Evolutionary conservation across 2,113 vertebrate genomes (phyloP), one percentile per base, ranked within the genome.

Genomic region (Conger conger): DNA sequence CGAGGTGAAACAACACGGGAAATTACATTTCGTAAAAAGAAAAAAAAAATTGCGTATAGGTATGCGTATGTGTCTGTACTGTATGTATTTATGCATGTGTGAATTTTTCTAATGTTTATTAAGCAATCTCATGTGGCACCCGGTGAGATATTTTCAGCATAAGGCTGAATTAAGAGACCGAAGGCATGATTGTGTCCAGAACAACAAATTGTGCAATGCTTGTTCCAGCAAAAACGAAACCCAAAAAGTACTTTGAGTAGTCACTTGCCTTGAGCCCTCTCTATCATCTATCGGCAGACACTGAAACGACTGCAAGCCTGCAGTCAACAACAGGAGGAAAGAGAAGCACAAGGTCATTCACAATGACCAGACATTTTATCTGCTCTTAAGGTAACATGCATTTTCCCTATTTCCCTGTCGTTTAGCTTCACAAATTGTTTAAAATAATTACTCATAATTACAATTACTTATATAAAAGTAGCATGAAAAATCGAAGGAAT

Each of bases 1-100:
- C 89, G 93, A 95, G 93, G 92, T 95, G 94, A 94, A 92, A 95
- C 94, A 94, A 92, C 94, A 93, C 93, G 92, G 93, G 94, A 94
- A 94, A 96, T 95, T 94, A 94, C 91, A 94, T 95, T 95, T 92
- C 27, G 50, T 53, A 53, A 16, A 53, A 53, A 53, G 50, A 53
- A 53, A 53, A 50, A 53, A 53, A 53, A 53, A n/a, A n/a, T n/a
- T n/a, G n/a, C n/a, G n/a, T n/a, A n/a, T n/a, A n/a, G n/a, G n/a
- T n/a, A n/a, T n/a, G n/a, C n/a, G n/a, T n/a, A n/a, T 42, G 8
- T 8, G 3, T 42, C 3, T 42, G 40, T 3, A 42, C 40, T 42
- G 40, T 42, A 42, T 42, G 8, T 50, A 50, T 50, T 93, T 93
- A 90, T 93, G n/a, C 93, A 91, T 87, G 40, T 86, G 93, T 90